Percentiles rank a stretch among this genome's conserved stretches.
Evolutionary conservation across 2,113 vertebrate species (phyloP).

Genomic region (Perca fluviatilis): DNA sequence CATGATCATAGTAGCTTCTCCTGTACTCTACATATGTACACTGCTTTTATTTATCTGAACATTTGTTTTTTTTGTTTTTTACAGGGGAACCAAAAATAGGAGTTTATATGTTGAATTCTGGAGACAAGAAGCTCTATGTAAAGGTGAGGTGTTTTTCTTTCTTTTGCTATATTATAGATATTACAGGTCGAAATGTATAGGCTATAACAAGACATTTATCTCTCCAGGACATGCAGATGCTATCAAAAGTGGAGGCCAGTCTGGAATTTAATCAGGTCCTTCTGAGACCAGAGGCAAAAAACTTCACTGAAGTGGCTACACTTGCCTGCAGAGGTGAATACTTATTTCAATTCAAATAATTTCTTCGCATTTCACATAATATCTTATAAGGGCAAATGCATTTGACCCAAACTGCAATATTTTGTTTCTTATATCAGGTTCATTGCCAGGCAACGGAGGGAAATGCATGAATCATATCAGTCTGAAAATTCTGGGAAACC

Average conservation of each 20-base stretch:
- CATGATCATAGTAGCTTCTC: not conserved
- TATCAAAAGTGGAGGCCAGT: conserved; percentile 84
- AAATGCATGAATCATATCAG: conserved; percentile 78
- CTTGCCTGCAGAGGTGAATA: conserved; percentile 90
- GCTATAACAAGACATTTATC: conserved; percentile 14
- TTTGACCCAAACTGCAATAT: not conserved
- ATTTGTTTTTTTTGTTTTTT: conserved; percentile 19
- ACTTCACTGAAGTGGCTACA: conserved; percentile 92
- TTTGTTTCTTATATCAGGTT: conserved; percentile 67
- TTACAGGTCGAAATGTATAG: not conserved
- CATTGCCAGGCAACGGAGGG: conserved; percentile 77
- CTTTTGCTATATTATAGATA: not conserved
- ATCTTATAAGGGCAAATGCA: not conserved
- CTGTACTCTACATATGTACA: not conserved
- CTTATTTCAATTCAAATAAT: not conserved
- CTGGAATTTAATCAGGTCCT: conserved; percentile 88
- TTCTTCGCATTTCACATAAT: not conserved
- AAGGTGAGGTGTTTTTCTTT: conserved; percentile 85
- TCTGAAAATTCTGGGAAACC: conserved; percentile 76
- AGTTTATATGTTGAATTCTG: conserved; percentile 93
- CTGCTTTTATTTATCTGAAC: not conserved
- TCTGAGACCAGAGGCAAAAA: conserved; percentile 87
- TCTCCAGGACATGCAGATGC: conserved; percentile 86
- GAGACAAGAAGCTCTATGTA: conserved; percentile 89
- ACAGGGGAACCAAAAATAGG: conserved; percentile 89